These are phyloP conservation scores for Siniperca obscura DNA, from an alignment of 2,797 vertebrate genomes.

Conservation along the genomic window DNA sequence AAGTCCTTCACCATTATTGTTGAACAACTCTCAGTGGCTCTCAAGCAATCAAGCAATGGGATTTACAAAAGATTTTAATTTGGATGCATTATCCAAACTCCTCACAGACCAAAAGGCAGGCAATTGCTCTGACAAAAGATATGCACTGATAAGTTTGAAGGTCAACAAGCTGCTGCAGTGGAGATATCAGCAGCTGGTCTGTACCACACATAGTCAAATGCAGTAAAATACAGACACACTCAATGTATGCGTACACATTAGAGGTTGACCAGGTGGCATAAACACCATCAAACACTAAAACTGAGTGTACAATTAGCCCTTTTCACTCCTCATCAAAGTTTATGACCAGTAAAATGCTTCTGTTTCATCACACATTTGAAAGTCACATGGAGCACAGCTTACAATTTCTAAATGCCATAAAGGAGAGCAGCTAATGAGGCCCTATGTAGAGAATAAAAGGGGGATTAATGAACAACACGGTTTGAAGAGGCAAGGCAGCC, in stretches of 20 bases:
- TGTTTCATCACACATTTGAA: constrained; percentile 69
- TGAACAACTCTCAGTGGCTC: constrained; percentile 84
- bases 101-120: constrained; percentile 77
- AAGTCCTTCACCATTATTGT: constrained; percentile 83
- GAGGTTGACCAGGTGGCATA: constrained; percentile 62
- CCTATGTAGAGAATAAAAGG: constrained; percentile 74
- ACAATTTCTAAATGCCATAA: constrained; percentile 63
- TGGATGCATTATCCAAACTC: constrained; percentile 84
- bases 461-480: constrained; percentile 78
- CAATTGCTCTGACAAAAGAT: constrained; percentile 80
- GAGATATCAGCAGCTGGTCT: constrained; percentile 74
- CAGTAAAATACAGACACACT: constrained; percentile 50
- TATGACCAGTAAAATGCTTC: constrained; percentile 62
- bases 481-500: constrained; percentile 64
- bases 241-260: constrained; percentile 51
- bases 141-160: constrained; percentile 83
- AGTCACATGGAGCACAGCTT: constrained; percentile 61
- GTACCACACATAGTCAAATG: constrained; percentile 36
- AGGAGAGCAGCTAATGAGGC: constrained; percentile 73
- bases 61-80: constrained; percentile 87
- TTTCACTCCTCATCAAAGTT: constrained; percentile 72
- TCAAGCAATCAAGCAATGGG: constrained; percentile 83
- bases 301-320: constrained; percentile 62
- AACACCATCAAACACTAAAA: constrained; percentile 67
- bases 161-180: constrained; percentile 83